These are phyloP conservation scores for Drosophila subquinaria DNA, from an alignment of 2,888 invertebrate species.

Conservation along the genomic window DNA sequence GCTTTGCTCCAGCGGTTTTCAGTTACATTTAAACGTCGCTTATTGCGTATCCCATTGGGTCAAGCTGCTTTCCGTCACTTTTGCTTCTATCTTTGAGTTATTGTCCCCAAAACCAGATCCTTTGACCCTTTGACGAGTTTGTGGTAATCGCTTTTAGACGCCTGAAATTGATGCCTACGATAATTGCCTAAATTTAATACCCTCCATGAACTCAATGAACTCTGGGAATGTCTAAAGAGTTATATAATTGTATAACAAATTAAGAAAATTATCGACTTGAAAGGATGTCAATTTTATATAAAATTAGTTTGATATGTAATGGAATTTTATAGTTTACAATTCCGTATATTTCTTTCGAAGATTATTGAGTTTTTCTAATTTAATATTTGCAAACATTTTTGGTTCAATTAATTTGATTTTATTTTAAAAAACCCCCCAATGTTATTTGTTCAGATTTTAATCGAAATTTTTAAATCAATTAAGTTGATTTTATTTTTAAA, in stretches of 20 bases:
- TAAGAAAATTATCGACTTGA: neutral
- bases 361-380: too few species aligned
- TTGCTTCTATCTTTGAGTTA: too few species aligned
- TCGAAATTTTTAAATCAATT: too few species aligned
- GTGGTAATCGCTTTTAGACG: conserved; percentile 36
- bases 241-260: neutral
- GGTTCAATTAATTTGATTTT: too few species aligned
- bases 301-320: too few species aligned
- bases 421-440: too few species aligned
- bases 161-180: conserved; percentile 39
- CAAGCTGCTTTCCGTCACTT: neutral
- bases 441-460: too few species aligned
- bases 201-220: neutral
- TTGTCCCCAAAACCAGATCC: conserved; percentile 6
- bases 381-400: too few species aligned
- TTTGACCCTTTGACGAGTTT: conserved; percentile 39
- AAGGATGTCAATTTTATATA: too few species aligned
- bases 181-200: neutral
- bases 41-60: conserved; percentile 17
- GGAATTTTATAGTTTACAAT: too few species aligned
- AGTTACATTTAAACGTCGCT: conserved; percentile 54
- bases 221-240: neutral
- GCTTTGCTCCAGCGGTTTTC: conserved; percentile 34
- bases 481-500: too few species aligned
- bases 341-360: too few species aligned